Evolutionary conservation across 2,888 invertebrate species (phyloP), one percentile per base, ranked within the genome.

Genomic region (Entomobrya proxima): DNA sequence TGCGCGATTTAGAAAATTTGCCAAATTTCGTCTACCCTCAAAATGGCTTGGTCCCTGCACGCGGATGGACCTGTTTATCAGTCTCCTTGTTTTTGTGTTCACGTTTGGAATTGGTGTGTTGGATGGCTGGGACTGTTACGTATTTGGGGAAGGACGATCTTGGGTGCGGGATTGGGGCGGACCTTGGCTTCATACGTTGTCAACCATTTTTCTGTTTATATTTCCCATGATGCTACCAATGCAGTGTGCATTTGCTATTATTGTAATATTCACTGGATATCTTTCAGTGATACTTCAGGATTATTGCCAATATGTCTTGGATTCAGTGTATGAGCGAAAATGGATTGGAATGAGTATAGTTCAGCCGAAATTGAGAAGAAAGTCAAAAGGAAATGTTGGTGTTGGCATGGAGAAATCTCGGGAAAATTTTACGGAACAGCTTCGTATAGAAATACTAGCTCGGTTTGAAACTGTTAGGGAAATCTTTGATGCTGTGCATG

Each of bases 391-490:
- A n/a, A n/a, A n/a, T n/a, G n/a, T n/a, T n/a, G n/a, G n/a, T n/a
- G n/a, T n/a, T n/a, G n/a, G n/a, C n/a, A n/a, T n/a, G n/a, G n/a
- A 47, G 1, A n/a, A 74, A n/a, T 5, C 6, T 32, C 13, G 21
- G 18, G 30, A 30, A 4, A 24, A 64, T 21, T 47, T 78, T 27
- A 79, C 79, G 0, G 37, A 79, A 4, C n/a, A 32, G 9, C 5
- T 21, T 0, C 13, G 79, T 32, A 5, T 18, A n/a, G 67, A 79
- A 18, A 5, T 79, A n/a, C 7, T 78, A 2, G 47, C n/a, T 3
- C 67, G 35, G 21, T 79, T 79, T 67, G 79, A 69, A 67, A 79
- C 69, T 9, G 40, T 79, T 11, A 32, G 52, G n/a, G 79, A 79
- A 35, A 37, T 79, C 1, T 79, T 79, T 52, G 79, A 47, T 21